Conservation (phyloP, 2,888 invertebrate species). For the Callyntrura guangdongensis region DNA sequence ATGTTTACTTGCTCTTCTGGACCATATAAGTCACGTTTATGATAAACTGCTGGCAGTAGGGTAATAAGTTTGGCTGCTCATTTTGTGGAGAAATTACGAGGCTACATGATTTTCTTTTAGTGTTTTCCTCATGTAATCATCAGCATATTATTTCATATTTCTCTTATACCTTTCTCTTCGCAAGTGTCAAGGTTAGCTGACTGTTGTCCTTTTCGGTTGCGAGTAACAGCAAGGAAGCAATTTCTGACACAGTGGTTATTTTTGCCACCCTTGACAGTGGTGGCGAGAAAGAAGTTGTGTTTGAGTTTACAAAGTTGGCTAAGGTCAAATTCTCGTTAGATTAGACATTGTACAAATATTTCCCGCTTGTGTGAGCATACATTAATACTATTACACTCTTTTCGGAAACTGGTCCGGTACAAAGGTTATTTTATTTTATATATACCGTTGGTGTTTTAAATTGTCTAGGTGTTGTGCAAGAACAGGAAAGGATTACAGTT, state of each 20-base stretch:
- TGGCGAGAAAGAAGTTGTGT: background rate
- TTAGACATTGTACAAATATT: background rate
- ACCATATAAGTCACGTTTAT: background rate
- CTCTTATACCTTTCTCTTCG: background rate
- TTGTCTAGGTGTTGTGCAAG: background rate
- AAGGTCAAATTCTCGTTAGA: background rate
- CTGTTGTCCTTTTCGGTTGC: background rate
- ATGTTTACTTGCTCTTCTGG: background rate
- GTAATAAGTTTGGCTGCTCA: background rate
- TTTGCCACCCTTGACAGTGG: slow-evolving; percentile 1
- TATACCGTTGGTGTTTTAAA: too few species aligned
- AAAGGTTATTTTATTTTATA: too few species aligned
- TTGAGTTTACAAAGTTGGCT: background rate
- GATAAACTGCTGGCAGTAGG: background rate
- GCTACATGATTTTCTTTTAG: background rate
- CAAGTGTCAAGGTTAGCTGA: slow-evolving; percentile 46
- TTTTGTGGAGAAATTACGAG: background rate
- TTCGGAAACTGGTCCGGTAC: too few species aligned
- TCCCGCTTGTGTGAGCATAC: too few species aligned
- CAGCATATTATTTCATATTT: background rate
- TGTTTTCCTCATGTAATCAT: background rate
- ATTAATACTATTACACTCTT: too few species aligned
- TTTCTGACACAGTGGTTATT: background rate
- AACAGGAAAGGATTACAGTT: background rate
- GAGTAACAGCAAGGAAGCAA: background rate